A percentile compares a stretch with the other conserved stretches of the same genome.
phyloP scores from a whole-genome alignment of 2,113 vertebrate genomes.

The Aptenodytes patagonicus region DNA sequence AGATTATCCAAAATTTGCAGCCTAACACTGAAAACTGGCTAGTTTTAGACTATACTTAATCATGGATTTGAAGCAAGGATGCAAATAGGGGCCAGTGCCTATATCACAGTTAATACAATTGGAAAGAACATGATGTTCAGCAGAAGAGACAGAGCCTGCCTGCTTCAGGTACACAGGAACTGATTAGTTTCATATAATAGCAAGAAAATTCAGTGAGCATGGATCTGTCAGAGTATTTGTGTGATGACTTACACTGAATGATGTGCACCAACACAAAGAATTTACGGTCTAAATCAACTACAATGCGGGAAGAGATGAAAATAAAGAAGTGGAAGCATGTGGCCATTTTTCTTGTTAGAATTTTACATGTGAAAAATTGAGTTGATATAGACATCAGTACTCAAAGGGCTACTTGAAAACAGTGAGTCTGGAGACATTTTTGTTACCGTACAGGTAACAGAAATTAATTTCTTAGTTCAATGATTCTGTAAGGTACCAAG shows the following conservation, averaged over 20 bases:
- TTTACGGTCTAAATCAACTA: neutral
- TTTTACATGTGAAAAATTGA: neutral
- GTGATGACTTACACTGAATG: neutral
- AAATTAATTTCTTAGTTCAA: slow-evolving; percentile 26
- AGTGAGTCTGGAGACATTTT: neutral
- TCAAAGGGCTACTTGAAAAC: neutral
- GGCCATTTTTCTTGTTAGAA: neutral
- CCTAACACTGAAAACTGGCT: neutral
- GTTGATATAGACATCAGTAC: neutral
- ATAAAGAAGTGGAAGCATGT: neutral
- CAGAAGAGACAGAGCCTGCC: neutral
- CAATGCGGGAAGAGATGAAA: neutral
- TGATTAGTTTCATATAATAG: neutral
- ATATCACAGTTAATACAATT: neutral
- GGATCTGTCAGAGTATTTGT: neutral
- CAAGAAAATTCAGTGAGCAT: neutral
- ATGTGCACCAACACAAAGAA: neutral
- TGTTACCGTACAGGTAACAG: neutral
- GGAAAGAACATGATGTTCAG: neutral
- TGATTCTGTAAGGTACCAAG: neutral
- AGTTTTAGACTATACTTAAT: neutral
- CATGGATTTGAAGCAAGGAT: neutral
- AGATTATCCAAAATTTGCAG: neutral
- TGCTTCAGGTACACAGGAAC: neutral
- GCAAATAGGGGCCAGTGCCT: neutral